Evolutionary conservation across 2,113 vertebrate genomes (phyloP), one percentile per base, ranked within the genome.

Genomic region (Pygathrix nemaeus): DNA sequence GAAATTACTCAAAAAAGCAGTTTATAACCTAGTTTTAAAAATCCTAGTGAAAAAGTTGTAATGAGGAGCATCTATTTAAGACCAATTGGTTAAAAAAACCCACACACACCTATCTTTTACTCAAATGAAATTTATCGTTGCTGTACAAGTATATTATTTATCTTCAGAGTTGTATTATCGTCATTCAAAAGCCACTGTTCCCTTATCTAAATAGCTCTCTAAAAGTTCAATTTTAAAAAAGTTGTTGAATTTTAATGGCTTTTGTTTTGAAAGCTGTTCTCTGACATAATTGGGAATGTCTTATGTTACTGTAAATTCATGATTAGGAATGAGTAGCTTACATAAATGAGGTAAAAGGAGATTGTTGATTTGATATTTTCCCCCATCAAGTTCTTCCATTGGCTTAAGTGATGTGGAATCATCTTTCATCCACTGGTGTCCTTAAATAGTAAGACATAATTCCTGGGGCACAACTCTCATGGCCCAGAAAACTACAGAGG

Each of bases 131-230:
- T 85, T 25, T 55, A 87, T 76, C 80, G 3, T 55, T 88, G 5
- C 9, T 88, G 0, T 75, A 52, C 1, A 70, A 38, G 17, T 45
- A 16, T 83, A 57, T 59, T 40, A 25, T 30, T 12, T 72, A 57
- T 61, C 35, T 89, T 88, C 81, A 92, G 57, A 82, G 25, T 68
- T 89, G 7, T 87, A 87, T 87, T 93, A 68, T 90, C 96, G 35
- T 93, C 27, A 90, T 79, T 6, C 38, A 79, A 86, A 88, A 91
- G 21, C 16, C 5, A 40, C 21, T 40, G 66, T 81, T 88, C 16
- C 23, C 3, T 80, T 92, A 92, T 68, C 32, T 61, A 90, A 82
- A 70, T 9, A 88, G 20, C 38, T 2, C 27, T 88, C 64, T 90
- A 59, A 87, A 88, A n/a, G 25, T 92, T 92, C 35, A 45, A n/a